Evolutionary conservation across 1,140 invertebrate genomes (phyloP), one percentile per base, ranked within the genome.

Genomic region (Thaumetopoea pityocampa): DNA sequence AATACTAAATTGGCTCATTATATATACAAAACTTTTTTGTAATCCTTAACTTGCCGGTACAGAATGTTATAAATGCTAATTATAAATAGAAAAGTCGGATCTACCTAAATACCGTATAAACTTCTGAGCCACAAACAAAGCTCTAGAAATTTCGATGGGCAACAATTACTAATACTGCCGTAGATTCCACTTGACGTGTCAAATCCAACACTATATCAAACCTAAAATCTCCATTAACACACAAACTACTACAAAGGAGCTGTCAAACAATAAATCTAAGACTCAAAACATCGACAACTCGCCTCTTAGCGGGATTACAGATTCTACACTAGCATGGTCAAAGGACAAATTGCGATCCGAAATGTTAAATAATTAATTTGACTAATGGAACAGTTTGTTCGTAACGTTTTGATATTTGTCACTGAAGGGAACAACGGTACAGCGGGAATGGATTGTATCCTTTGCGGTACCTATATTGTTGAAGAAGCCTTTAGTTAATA

Each of bases 311-410:
- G 50, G 54, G 51, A 74, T 69, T 71, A 65, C 40, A 61, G 55
- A 68, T 59, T 51, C 53, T 40, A 59, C 60, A 58, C 55, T 55
- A 57, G 58, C 59, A n/a, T 67, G 72, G 72, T 73, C 72, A 77
- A 73, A 77, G 65, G 53, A 63, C 71, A 64, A 71, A 59, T 65
- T 58, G 56, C 51, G 30, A 44, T 61, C 49, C 50, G 38, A 56
- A 66, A 79, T 69, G 66, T 63, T 77, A 67, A 77, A 80, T 80
- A 77, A 80, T 80, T 76, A 80, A 80, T 77, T 77, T 69, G 60
- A 69, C 61, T 80, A 80, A 80, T 80, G 65, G 72, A 60, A 61
- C 60, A 69, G 70, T 80, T 77, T 73, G 72, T 67, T 63, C 27
- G 49, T 54, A 57, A 65, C 56, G 59, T 53, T 64, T 54, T 65